Evolutionary conservation across 2,888 invertebrate species (phyloP), one percentile per base, ranked within the genome.

Genomic region (Dicyrtoma fusca): DNA sequence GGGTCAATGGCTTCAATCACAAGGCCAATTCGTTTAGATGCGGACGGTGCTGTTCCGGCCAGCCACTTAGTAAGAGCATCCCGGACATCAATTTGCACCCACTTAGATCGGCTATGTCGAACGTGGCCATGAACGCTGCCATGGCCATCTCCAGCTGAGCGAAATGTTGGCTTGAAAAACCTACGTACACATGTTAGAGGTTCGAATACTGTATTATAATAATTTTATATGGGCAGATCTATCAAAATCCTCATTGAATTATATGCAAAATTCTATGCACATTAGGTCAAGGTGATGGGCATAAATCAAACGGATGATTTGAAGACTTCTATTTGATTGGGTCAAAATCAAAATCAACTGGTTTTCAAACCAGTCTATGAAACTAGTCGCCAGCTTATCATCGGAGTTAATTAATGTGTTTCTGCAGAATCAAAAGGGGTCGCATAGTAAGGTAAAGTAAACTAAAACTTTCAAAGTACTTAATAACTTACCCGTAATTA

Each of bases 11-110:
- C 79, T 71, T 78, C 78, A 42, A 80, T 77, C 10, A 77, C 69
- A 51, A 80, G 75, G 23, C 75, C 76, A 74, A 80, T 77, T 74
- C 77, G 78, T 70, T 78, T 76, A 62, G 80, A 79, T 19, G 75
- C 25, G 19, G 75, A 71, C 21, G 71, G 69, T 21, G 76, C 73
- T 6, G 72, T 55, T 13, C 62, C 68, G 17, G 69, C 71, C 51
- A 78, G 55, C 79, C 78, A 79, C 69, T 77, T 79, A 45, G 68
- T 42, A 44, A 80, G 74, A 68, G 74, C 76, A 69, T 75, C 73
- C 19, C 74, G 73, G 26, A 80, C 77, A 57, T 80, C 78, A 71
- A 80, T 62, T 65, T 78, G 75, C 61, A 80, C 72, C 80, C 80
- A 80, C 65, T 74, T 75, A 10, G 75, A 66, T 59, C 53, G 64